Conservation (phyloP, 2,113 vertebrate genomes). For the Sardina pilchardus region DNA sequence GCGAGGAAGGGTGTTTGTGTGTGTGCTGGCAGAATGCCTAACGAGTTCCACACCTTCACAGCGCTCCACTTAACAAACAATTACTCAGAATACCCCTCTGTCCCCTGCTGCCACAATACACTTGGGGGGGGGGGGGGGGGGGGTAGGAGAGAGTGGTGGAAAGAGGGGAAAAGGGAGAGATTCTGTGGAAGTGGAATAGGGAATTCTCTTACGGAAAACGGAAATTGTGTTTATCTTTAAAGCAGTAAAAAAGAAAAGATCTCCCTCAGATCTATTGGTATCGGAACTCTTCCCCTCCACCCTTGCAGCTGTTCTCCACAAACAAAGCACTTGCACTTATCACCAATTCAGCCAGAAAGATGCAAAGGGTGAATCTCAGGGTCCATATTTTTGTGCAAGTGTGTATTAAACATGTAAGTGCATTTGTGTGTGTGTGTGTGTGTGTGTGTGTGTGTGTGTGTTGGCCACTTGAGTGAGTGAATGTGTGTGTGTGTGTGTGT, state of each 20-base stretch:
- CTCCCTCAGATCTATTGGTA: not conserved
- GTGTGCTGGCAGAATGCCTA: conserved; percentile 45
- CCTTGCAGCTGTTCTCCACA: not conserved
- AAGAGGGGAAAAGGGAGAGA: conserved; percentile 8
- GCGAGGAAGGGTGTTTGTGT: conserved; percentile 20
- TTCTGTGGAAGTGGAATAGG: not conserved
- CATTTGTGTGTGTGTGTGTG: not conserved
- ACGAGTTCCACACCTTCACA: conserved; percentile 42
- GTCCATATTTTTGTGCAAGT: not conserved
- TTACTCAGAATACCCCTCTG: conserved; percentile 51
- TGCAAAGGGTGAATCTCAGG: not conserved
- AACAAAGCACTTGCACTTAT: not conserved
- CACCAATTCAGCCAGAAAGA: not conserved
- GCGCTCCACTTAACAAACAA: conserved; percentile 61
- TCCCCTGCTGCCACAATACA: conserved; percentile 34
- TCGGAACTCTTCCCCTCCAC: not conserved
- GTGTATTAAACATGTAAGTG: not conserved
- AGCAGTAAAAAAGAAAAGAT: not conserved
- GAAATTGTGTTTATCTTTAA: not conserved
- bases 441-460: not conserved
- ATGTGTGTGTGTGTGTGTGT: conserved; percentile 27
- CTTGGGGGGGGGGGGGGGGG: conserved; percentile 60
- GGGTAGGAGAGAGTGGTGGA: conserved; percentile 35
- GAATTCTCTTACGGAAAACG: not conserved
- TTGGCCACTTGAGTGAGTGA: not conserved